Conservation (phyloP, 2,797 vertebrate species). For the Picus viridis region DNA sequence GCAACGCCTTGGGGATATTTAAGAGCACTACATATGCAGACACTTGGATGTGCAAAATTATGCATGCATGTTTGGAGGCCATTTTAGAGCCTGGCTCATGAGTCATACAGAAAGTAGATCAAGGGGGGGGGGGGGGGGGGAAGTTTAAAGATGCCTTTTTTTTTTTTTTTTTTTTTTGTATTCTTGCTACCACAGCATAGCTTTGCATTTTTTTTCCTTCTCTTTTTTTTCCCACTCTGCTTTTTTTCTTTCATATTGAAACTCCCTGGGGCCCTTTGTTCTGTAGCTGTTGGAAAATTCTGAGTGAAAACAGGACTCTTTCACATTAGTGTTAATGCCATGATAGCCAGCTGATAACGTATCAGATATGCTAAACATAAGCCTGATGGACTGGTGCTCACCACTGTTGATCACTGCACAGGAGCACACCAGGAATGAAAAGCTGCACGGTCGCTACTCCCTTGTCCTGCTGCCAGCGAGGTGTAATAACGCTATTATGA, state of each 20-base stretch:
- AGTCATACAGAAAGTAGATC: constrained; percentile 69
- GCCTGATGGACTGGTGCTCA: not conserved
- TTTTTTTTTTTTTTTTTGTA: not conserved
- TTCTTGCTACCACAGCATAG: not conserved
- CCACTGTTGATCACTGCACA: not conserved
- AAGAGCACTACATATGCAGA: constrained; percentile 41
- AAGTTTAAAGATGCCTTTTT: constrained; percentile 33
- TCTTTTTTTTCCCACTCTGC: not conserved
- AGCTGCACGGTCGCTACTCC: not conserved
- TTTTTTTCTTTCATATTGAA: not conserved
- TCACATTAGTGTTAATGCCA: not conserved
- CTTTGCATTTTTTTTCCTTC: not conserved
- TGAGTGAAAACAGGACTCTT: not conserved
- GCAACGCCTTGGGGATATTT: not conserved
- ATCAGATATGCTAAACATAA: constrained; percentile 5
- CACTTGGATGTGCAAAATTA: constrained; percentile 65
- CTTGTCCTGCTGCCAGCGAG: constrained; percentile 52
- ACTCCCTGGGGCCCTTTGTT: not conserved
- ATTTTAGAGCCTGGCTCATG: constrained; percentile 57
- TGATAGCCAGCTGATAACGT: constrained; percentile 1
- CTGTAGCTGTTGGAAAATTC: constrained; percentile 7
- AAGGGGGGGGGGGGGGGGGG: not conserved
- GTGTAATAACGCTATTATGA: constrained; percentile 50
- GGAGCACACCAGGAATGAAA: not conserved
- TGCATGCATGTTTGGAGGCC: constrained; percentile 58